Evolutionary conservation across 2,797 vertebrate genomes (phyloP), one percentile per base, ranked within the genome.

Genomic region (Pangasius mekongensis): DNA sequence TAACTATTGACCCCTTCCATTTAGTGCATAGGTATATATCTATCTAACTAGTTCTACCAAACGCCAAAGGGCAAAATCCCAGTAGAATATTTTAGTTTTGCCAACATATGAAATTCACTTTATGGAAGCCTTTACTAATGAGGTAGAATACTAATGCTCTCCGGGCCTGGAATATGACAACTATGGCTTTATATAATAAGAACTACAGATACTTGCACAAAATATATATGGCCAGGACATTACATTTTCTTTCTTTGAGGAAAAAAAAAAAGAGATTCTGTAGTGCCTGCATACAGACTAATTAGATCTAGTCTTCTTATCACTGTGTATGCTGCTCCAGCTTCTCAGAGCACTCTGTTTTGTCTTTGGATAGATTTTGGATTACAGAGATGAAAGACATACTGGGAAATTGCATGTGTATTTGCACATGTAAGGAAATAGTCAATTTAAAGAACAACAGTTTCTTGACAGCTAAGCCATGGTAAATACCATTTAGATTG

Each of bases 311-410:
- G 27, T 11, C 52, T 64, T 36, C 76, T 77, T 20, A 49, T 83
- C 36, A 60, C 58, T 56, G 58, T 73, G 47, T 73, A 36, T 39
- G 54, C 49, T 73, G 62, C 24, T 73, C 30, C 47, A 20, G 33
- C 66, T 43, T 49, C 10, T 9, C 47, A 66, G 36, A 78, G 73
- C 27, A 13, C 82, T 84, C 58, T 22, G 81, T 22, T 88, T 88
- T 77, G 80, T 74, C 78, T 83, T 86, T 76, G 67, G 78, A 76
- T 86, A 78, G 54, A 86, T 74, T 89, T 83, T 47, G 78, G 88
- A 62, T 86, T 80, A 76, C 47, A 36, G 64, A 89, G 88, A 86
- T 87, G 71, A 89, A 89, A 87, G 81, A 49, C n/a, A 20, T 54
- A 27, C 18, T 36, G 80, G 71, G 39, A 89, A 56, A 89, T 78